Base-by-base conservation (phyloP, 2,113 vertebrate genomes). In the Alosa alosa region DNA sequence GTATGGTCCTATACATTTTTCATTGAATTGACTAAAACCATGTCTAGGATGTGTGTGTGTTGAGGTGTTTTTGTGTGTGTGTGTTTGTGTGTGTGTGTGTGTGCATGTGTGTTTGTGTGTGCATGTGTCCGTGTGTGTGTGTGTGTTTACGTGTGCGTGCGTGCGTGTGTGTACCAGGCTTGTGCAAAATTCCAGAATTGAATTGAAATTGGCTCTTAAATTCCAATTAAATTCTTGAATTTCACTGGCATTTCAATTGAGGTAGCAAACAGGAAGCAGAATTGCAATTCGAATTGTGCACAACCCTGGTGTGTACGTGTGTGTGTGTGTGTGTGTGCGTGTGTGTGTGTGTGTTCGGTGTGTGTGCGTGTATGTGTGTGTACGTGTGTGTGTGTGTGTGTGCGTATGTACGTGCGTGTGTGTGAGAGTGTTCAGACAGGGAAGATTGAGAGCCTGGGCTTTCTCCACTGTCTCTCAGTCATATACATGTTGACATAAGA, bases 401-500 rank as follows among this genome's bases (percentile, higher is more conserved):
- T 64, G 60, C n/a, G 22, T n/a, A 22, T n/a, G 60, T 64, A 2
- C n/a, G 60, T 64, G 60, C 9, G 60, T 64, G 60, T 64, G 60
- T 64, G 60, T 64, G 60, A 31, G 64, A 31, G 64, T 72, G 25
- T 25, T 72, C 25, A 72, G 25, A 11, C 8, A 9, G 64, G 25
- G n/a, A 72, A 72, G 64, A 72, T 8, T 31, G 64, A 72, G 64
- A 9, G 10, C n/a, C 64, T 72, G 6, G 64, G 64, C 25, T 36
- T 72, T 6, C 7, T 72, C 64, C 64, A 72, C 64, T 72, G 64
- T 57, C 86, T 91, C 86, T 92, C 83, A 0, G 85, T 92, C 93
- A 96, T 90, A 81, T 98, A 94, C 92, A 96, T 94, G 83, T 75
- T 94, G 47, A 98, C 86, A 0, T 99, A 99, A 0, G 98, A 99